Conservation (phyloP, 1,140 invertebrate species). For the Probaryconus sp. region DNA sequence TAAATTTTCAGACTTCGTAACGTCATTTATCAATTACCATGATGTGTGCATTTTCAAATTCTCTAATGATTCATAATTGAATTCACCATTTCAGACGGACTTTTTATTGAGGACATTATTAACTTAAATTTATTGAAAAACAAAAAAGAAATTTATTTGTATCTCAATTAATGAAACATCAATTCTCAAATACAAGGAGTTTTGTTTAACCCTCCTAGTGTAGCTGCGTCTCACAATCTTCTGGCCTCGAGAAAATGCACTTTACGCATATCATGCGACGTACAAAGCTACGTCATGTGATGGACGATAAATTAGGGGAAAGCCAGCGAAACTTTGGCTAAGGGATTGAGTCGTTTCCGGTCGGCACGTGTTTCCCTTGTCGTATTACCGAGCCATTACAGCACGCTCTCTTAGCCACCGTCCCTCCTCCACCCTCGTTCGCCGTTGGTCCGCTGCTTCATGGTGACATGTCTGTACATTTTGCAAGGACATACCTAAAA, state of each 20-base stretch:
- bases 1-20: too few relatives aligned
- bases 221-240: constrained; percentile 26
- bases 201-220: too few relatives aligned
- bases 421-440: too few relatives aligned
- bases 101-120: too few relatives aligned
- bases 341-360: constrained; percentile 71
- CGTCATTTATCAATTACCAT: too few relatives aligned
- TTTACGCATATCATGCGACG: constrained; percentile 57
- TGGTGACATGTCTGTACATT: constrained; percentile 30
- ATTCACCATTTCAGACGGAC: too few relatives aligned
- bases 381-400: constrained; percentile 70
- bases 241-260: constrained; percentile 53
- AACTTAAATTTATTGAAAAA: too few relatives aligned
- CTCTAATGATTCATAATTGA: too few relatives aligned
- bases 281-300: constrained; percentile 68
- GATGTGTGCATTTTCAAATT: too few relatives aligned
- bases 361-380: constrained; percentile 66
- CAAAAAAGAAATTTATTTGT: too few relatives aligned
- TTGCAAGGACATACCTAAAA: constrained; percentile 42
- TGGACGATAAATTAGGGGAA: constrained; percentile 73
- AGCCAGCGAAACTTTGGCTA: constrained; percentile 45
- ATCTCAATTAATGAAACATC: too few relatives aligned
- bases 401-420: constrained; percentile 46
- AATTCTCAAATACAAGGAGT: too few relatives aligned
- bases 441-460: not conserved